Evolutionary conservation across 1,140 invertebrate genomes (phyloP), one percentile per base, ranked within the genome.

Genomic region (Aphelenchoides besseyi): DNA sequence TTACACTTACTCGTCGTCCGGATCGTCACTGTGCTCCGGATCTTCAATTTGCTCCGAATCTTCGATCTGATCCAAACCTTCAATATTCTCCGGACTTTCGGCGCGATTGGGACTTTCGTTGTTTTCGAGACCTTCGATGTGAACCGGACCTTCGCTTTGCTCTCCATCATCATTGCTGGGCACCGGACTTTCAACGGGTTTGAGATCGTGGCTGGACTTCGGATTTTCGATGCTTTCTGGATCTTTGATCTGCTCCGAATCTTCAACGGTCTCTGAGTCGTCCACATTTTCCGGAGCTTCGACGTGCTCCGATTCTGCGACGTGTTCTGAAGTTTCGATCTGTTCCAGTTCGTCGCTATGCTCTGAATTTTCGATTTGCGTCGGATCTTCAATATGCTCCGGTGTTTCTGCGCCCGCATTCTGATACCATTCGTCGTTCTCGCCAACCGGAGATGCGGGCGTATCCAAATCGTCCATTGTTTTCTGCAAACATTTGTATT

Each of bases 1-100:
- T 12, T 1, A 35, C 33, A 64, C 32, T 62, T 55, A 2, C 54
- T 71, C 74, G 1, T 73, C 72, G 26, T 74, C 71, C 8, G 26
- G 33, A n/a, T 68, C 64, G 32, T 69, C 70, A 12, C 12, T 29
- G 35, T 33, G 5, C 18, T 41, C n/a, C n/a, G n/a, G 37, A 41
- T 41, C n/a, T 57, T 57, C n/a, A n/a, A n/a, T n/a, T n/a, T n/a
- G n/a, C n/a, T n/a, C n/a, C n/a, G n/a, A n/a, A n/a, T n/a, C n/a
- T n/a, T n/a, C n/a, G n/a, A n/a, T n/a, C n/a, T n/a, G n/a, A n/a
- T n/a, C n/a, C n/a, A n/a, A n/a, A n/a, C n/a, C n/a, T n/a, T n/a
- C n/a, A n/a, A n/a, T n/a, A n/a, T n/a, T n/a, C n/a, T n/a, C n/a
- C n/a, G n/a, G n/a, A n/a, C n/a, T n/a, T n/a, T n/a, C n/a, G n/a